Evolutionary conservation across 1,140 invertebrate species (phyloP), one percentile per base, ranked within the genome.

Genomic region (Microplitis mediator): DNA sequence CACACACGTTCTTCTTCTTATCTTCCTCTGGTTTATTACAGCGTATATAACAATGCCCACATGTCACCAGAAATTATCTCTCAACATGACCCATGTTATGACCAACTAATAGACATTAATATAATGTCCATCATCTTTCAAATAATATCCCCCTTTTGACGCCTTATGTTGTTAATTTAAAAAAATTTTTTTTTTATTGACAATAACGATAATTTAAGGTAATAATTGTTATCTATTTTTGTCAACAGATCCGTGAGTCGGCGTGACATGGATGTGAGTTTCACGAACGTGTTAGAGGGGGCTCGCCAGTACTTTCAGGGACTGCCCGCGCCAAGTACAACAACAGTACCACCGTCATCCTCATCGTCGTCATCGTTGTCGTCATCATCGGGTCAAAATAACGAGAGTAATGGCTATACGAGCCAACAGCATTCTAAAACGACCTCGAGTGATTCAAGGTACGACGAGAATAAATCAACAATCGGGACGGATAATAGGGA

Each of bases 271-370:
- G 92, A 93, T 90, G 90, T 90, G 83, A 91, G 90, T 87, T 92
- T 92, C 84, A 91, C 90, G 82, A 93, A 93, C 90, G 91, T 93
- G 88, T 88, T 93, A 89, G 92, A 93, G 90, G 92, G 91, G 86
- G 91, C 91, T 84, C 91, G 92, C 81, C 92, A 92, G 88, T 93
- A 92, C 88, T 93, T 93, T 87, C 91, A 93, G 89, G 92, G 92
- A 82, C 86, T 93, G 81, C 92, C 92, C 70, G 89, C 90, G 77
- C 86, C 88, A 60, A 87, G 88, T 73, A 45, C 39, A 45, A 6
- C 8, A 45, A 45, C 39, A 45, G 39, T 45, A 45, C 39, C 39
- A 45, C 39, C 39, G 6, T 2, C 11, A 45, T 45, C 39, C 5
- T 45, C 39, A 11, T 45, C 39, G 39, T 45, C 39, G 11, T 45